These are phyloP conservation scores for Clamator glandarius DNA, from an alignment of 2,797 vertebrate species.

Conservation along the genomic window DNA sequence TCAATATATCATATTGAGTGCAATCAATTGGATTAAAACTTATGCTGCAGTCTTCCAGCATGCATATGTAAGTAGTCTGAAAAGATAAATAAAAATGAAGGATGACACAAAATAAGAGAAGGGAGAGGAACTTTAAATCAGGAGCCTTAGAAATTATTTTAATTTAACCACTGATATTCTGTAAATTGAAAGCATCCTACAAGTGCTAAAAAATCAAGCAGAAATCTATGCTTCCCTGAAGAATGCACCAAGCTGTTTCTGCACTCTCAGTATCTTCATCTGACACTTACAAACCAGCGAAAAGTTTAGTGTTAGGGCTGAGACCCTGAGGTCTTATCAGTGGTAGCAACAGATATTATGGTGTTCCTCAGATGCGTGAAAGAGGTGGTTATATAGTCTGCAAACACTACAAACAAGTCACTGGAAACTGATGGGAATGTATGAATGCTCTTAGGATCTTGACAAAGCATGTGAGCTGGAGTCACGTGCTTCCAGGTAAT, in stretches of 20 bases:
- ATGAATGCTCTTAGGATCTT: not conserved
- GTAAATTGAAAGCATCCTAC: not conserved
- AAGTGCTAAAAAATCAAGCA: not conserved
- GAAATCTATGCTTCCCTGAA: not conserved
- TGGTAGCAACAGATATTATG: not conserved
- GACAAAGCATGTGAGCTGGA: not conserved
- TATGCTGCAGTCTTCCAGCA: not conserved
- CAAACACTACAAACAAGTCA: not conserved
- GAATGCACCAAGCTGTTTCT: not conserved
- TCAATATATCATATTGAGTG: not conserved
- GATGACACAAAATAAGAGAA: not conserved
- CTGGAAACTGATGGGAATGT: not conserved
- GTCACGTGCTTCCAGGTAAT: not conserved
- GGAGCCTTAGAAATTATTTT: not conserved
- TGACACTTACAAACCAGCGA: not conserved
- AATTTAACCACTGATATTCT: not conserved
- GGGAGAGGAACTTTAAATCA: not conserved
- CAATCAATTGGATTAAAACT: conserved; percentile 7
- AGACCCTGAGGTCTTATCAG: not conserved
- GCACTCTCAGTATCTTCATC: not conserved
- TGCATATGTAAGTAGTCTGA: not conserved
- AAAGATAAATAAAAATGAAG: not conserved
- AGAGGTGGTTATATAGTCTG: not conserved
- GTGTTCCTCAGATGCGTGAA: not conserved
- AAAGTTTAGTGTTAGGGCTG: not conserved